A percentile compares a stretch with the other conserved stretches of the same genome.
Evolutionary conservation across 2,113 vertebrate genomes (phyloP).

Genomic region (Todiramphus chloris): DNA sequence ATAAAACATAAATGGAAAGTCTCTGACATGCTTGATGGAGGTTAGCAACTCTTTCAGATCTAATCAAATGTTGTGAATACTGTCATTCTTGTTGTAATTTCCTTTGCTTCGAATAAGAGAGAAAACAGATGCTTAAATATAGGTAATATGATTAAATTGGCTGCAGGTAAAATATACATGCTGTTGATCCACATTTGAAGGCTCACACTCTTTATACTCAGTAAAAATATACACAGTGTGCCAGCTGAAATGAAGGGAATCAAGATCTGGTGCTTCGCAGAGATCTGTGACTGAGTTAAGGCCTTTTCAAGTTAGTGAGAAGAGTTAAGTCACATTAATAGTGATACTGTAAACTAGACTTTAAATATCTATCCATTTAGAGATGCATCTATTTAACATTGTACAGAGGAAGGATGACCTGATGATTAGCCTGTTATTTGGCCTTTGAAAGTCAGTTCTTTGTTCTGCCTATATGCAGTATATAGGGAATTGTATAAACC

Average conservation of each 20-base stretch:
- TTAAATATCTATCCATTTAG: not conserved
- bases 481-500: not conserved
- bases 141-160: not conserved
- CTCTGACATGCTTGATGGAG: not conserved
- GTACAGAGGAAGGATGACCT: not conserved
- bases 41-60: conserved; percentile 20
- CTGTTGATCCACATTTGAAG: not conserved
- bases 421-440: not conserved
- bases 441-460: not conserved
- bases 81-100: not conserved
- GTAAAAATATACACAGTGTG: not conserved
- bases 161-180: not conserved
- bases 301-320: not conserved
- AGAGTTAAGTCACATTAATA: not conserved
- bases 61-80: conserved; percentile 17
- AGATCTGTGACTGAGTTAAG: not conserved
- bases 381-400: not conserved
- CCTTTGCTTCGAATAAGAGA: not conserved
- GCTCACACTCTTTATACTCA: not conserved
- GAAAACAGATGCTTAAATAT: not conserved
- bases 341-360: not conserved
- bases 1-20: conserved; percentile 49
- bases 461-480: not conserved
- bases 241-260: not conserved
- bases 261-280: not conserved